Evolutionary conservation across 2,113 vertebrate genomes (phyloP), one percentile per base, ranked within the genome.

Genomic region (Nothocercus nigrocapillus): DNA sequence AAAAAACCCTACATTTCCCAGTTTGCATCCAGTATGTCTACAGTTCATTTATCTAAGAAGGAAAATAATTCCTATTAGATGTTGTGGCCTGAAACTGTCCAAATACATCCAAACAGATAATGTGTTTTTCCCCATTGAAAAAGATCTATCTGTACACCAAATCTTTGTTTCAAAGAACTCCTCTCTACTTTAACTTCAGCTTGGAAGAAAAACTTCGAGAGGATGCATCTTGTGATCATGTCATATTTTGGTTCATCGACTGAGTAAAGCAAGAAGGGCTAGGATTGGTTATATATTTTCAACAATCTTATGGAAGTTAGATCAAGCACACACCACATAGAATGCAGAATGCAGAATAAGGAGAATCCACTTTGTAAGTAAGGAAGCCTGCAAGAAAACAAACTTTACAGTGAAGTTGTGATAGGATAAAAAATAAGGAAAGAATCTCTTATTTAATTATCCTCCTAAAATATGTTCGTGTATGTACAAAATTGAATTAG

Each of bases 51-150:
- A 78, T 77, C 38, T 38, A 88, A 90, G 28, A 85, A 69, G 67
- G 44, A 78, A 8, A 77, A 82, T 22, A 54, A 78, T 92, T 92
- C 80, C 59, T 49, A 62, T 79, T 64, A 83, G 91, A 69, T 32
- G 51, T 93, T 94, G 77, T 96, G 88, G 28, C 90, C 85, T 95
- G 73, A 95, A 96, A 96, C 73, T 95, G 79, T 95, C 95, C 70
- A 90, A 83, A 81, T 78, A 61, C 5, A 93, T 94, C 56, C 38
- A 49, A 49, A 49, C 19, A 49, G 69, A n/a, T 75, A 40, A 7
- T 40, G 8, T 53, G 11, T 54, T 80, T 77, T 32, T 89, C 64
- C 17, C 64, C 21, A 2, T 13, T 4, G 12, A 85, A 74, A 92
- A 94, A 87, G n/a, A 58, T 88, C 40, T 76, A 89, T 93, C 63